Percentiles rank a stretch among this genome's conserved stretches.
phyloP scores from a whole-genome alignment of 2,888 invertebrate genomes.

The Sesamia inferens region DNA sequence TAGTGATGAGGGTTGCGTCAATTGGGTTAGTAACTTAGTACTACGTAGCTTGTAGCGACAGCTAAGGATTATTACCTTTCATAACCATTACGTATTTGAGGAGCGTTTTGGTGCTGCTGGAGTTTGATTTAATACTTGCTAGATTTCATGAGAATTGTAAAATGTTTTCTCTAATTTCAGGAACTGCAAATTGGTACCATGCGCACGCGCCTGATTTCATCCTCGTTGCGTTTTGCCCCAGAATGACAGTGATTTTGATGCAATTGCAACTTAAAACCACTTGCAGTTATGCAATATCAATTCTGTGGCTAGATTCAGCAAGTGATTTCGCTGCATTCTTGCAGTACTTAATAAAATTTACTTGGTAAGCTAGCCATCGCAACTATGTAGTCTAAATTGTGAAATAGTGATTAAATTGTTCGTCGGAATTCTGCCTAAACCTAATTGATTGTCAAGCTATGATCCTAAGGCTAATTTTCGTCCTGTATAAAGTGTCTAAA shows the following conservation, averaged over 20 bases:
- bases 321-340: background rate
- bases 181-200: too few species aligned
- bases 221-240: background rate
- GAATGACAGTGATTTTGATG: background rate
- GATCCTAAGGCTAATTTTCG: background rate
- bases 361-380: background rate
- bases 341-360: background rate
- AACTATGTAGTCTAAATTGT: too few species aligned
- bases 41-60: constrained; percentile 11
- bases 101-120: background rate
- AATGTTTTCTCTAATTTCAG: too few species aligned
- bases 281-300: constrained; percentile 22
- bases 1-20: constrained; percentile 32
- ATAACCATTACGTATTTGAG: constrained; percentile 31
- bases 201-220: too few species aligned
- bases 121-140: background rate
- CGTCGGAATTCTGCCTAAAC: background rate
- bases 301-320: constrained; percentile 17
- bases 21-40: constrained; percentile 27
- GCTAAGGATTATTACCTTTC: constrained; percentile 29
- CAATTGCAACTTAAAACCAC: constrained; percentile 29
- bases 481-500: too few species aligned
- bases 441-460: too few species aligned
- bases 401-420: background rate
- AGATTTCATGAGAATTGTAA: background rate